Evolutionary conservation across 2,888 invertebrate species (phyloP), one percentile per base, ranked within the genome.

Genomic region (Exephanes ischioxanthus): DNA sequence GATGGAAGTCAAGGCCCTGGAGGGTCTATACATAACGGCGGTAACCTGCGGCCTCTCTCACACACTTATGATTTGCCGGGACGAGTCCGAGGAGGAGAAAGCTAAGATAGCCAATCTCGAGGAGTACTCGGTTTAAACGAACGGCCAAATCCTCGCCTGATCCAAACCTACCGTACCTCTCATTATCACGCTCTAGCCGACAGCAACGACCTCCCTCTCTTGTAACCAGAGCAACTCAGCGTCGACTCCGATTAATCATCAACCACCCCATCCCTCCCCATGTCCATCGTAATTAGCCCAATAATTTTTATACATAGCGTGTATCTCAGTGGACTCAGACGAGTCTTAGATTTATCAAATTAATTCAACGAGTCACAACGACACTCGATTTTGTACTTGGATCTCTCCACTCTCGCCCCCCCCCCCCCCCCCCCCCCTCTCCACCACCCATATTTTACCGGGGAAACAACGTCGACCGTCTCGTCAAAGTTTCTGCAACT

Each of bases 21-120:
- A 97, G 78, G 97, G 97, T 51, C 94, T 97, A 84, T 97, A 97
- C 94, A 96, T 98, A 87, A 96, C 97, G 66, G 96, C 97, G 87
- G 96, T 98, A 58, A 94, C 97, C 1, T 97, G 98, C 96, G 99
- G 99, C 3, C 96, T 96, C 91, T 97, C 97, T 3, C 98, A 98
- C 94, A 97, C 98, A 1, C 94, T 98, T 89, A 94, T 98, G 91
- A 95, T 97, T 72, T 96, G 95, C 19, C 94, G 96, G 30, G 95
- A 96, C 88, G 96, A 96, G 68, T 95, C 96, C 0, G 96, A 96
- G 19, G 96, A 96, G 88, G 96, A 96, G 85, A 95, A 95, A 88
- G 95, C 95, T 71, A 95, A 95, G 89, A 93, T 97, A 80, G 95
- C 95, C 71, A 95, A 95, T 86, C 94, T 97, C 85, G 95, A 96